Percentiles rank a stretch among this genome's conserved stretches.
These are phyloP conservation scores for Ophioninae sp. DNA, from an alignment of 2,888 invertebrate species.

Conservation along the genomic window DNA sequence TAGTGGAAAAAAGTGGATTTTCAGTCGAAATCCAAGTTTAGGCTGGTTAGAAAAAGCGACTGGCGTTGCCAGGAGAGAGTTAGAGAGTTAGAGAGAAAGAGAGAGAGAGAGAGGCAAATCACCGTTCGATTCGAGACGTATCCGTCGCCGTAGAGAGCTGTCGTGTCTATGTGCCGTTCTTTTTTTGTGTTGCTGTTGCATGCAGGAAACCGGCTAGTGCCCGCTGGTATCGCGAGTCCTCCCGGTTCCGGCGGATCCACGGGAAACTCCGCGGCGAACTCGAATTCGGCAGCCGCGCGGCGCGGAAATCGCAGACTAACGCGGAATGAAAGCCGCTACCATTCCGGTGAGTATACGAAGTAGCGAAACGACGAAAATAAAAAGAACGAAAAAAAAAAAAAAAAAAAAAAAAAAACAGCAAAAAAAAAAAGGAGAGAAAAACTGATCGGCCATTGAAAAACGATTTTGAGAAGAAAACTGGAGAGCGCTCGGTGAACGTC, in stretches of 20 bases:
- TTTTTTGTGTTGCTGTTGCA: constrained; percentile 82
- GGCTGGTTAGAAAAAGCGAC: no score
- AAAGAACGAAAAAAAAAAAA: no score
- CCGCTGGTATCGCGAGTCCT: constrained; percentile 79
- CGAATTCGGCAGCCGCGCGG: constrained; percentile 82
- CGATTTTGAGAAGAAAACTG: not conserved
- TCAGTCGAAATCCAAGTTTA: no score
- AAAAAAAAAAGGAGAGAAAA: not conserved
- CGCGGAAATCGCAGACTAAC: constrained; percentile 94
- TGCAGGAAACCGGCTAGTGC: constrained; percentile 80
- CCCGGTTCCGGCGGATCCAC: constrained; percentile 83
- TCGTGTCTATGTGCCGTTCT: constrained; percentile 76
- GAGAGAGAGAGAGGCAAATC: not conserved
- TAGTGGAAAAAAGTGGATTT: no score
- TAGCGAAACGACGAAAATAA: no score
- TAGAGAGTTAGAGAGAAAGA: not conserved
- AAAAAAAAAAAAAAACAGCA: no score
- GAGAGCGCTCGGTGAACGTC: not conserved
- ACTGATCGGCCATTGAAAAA: not conserved
- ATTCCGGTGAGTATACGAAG: constrained; percentile 90
- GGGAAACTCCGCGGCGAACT: constrained; percentile 72
- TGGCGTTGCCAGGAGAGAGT: not conserved
- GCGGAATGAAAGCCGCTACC: constrained; percentile 96
- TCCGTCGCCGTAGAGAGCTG: constrained; percentile 50
- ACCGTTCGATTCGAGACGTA: constrained; percentile 37